Evolutionary conservation across 2,113 vertebrate genomes (phyloP).

Genomic region (Sylvilagus bachmani): DNA sequence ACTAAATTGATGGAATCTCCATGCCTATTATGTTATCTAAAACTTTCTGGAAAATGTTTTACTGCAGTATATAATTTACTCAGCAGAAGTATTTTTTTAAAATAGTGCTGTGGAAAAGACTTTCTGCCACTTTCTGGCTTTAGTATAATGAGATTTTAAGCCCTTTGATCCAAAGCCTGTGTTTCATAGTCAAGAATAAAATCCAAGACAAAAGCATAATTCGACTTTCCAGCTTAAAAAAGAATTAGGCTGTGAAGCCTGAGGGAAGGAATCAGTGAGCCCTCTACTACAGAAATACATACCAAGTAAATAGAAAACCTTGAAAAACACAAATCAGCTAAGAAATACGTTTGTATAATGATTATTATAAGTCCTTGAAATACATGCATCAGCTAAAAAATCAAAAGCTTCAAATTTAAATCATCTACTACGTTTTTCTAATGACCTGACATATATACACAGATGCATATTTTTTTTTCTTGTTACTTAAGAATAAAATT

Average conservation of each 20-base stretch:
- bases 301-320: background rate
- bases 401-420: background rate
- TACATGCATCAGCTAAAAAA: background rate
- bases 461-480: background rate
- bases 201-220: conserved; percentile 45
- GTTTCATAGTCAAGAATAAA: conserved; percentile 56
- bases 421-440: background rate
- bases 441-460: background rate
- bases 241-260: background rate
- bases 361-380: too few relatives aligned
- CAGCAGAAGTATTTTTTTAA: conserved; percentile 12
- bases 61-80: conserved; percentile 46
- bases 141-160: conserved; percentile 64
- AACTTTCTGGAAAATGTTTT: conserved; percentile 63
- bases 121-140: conserved; percentile 64
- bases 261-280: too few relatives aligned
- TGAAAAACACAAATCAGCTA: background rate
- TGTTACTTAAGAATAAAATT: background rate
- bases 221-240: background rate
- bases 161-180: conserved; percentile 17
- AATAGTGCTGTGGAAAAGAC: conserved; percentile 13
- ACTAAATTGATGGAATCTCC: conserved; percentile 19
- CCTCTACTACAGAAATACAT: background rate
- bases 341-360: background rate
- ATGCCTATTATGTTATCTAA: conserved; percentile 32